Evolutionary conservation across 1,140 invertebrate species (phyloP).

Genomic region (Pachypsylla venusta): DNA sequence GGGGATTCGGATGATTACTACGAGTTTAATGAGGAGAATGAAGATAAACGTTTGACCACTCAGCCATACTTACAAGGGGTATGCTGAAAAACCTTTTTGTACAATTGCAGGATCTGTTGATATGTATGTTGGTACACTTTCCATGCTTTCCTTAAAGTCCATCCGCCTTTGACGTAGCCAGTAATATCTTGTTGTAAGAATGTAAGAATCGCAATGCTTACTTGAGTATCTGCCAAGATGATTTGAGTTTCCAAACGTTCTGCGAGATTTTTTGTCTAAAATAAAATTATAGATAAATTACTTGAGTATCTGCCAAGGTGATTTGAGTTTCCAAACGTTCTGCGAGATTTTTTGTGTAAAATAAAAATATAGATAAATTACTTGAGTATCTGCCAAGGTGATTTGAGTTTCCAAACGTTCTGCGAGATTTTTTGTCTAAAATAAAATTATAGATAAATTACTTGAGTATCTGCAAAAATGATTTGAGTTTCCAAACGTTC

Average conservation of each 20-base stretch:
- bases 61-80: not conserved
- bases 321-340: constrained; percentile 46
- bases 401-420: constrained; percentile 46
- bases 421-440: constrained; percentile 23
- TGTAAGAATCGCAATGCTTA: constrained; percentile 45
- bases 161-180: constrained; percentile 52
- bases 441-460: constrained; percentile 26
- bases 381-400: constrained; percentile 48
- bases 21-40: too few relatives aligned
- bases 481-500: constrained; percentile 46
- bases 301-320: constrained; percentile 48
- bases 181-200: constrained; percentile 49
- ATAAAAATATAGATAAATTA: constrained; percentile 26
- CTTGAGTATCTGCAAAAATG: constrained; percentile 48
- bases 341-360: constrained; percentile 22
- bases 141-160: constrained; percentile 56
- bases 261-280: constrained; percentile 23
- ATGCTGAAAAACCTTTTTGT: constrained; percentile 31
- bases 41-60: too few relatives aligned
- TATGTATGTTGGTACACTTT: constrained; percentile 54
- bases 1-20: too few relatives aligned
- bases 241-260: constrained; percentile 46
- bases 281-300: constrained; percentile 26
- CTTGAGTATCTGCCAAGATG: constrained; percentile 48
- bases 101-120: constrained; percentile 39